phyloP scores from a whole-genome alignment of 2,888 invertebrate species.

The Trissolcus japonicus region DNA sequence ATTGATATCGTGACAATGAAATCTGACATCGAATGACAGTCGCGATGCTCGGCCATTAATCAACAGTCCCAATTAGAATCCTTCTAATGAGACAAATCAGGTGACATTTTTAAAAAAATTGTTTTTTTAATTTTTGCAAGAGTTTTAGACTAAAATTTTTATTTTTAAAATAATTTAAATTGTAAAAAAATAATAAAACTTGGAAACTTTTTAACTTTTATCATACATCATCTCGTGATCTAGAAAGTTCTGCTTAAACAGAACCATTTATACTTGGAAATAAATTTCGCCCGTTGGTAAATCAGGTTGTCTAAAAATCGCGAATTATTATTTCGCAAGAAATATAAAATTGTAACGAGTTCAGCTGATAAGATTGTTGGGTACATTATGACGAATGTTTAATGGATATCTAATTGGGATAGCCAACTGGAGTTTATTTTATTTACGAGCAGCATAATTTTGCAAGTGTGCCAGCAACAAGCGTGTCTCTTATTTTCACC shows the following conservation, averaged over 20 bases:
- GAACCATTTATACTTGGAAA: no score
- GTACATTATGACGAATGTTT: conserved; percentile 3
- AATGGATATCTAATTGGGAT: conserved; percentile 11
- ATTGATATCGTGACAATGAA: conserved; percentile 52
- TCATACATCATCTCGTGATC: no score
- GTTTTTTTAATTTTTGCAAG: no score
- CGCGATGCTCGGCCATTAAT: conserved; percentile 39
- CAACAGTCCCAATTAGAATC: conserved; percentile 42
- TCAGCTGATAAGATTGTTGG: not conserved
- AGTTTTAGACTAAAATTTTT: no score
- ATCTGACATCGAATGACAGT: conserved; percentile 44
- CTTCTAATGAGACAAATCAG: not conserved
- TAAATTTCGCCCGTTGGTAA: no score
- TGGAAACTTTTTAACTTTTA: no score
- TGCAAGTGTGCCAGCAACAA: conserved; percentile 16
- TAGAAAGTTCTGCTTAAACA: no score
- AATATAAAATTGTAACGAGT: conserved; percentile 1
- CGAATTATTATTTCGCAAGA: not conserved
- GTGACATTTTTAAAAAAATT: no score
- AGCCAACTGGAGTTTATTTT: conserved; percentile 8
- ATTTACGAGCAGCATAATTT: not conserved
- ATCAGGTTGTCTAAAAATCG: not conserved
- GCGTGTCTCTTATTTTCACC: conserved; percentile 19
- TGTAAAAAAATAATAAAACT: no score
- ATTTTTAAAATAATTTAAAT: no score